These are phyloP conservation scores for Piprites chloris DNA, from an alignment of 2,113 vertebrate genomes.

Conservation along the genomic window DNA sequence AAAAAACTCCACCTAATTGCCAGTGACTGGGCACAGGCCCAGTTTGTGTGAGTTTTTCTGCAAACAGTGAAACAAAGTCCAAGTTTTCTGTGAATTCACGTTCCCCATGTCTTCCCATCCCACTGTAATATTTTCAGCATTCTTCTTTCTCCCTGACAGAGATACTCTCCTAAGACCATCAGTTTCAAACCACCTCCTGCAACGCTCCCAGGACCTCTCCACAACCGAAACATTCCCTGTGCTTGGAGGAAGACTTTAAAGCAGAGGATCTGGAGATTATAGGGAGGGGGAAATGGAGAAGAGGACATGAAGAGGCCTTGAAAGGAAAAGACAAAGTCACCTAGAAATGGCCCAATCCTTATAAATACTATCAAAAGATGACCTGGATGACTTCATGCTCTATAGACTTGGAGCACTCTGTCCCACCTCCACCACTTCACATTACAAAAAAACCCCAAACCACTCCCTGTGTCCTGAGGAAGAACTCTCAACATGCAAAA, in stretches of 20 bases:
- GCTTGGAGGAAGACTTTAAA: neutral
- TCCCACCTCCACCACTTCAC: neutral
- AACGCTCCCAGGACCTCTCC: neutral
- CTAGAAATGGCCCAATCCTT: neutral
- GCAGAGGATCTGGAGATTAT: fast-evolving
- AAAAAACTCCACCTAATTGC: neutral
- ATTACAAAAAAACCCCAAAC: too few species aligned
- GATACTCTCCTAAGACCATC: neutral
- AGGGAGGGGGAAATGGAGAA: neutral
- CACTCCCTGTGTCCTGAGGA: neutral
- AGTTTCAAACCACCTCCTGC: neutral
- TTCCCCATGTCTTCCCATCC: neutral
- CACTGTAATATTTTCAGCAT: neutral
- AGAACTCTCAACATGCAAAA: neutral
- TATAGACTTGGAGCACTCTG: neutral
- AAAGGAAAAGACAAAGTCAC: neutral
- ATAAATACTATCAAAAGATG: neutral
- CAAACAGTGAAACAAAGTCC: neutral
- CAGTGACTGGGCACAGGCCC: neutral
- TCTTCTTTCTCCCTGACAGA: neutral
- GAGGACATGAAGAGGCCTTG: neutral
- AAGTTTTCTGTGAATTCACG: neutral
- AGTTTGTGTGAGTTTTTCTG: neutral
- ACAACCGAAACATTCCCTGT: neutral
- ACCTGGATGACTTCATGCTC: neutral